A percentile compares a stretch with the other conserved stretches of the same genome.
phyloP scores from a whole-genome alignment of 2,888 invertebrate species.

The Osmoderma eremita region DNA sequence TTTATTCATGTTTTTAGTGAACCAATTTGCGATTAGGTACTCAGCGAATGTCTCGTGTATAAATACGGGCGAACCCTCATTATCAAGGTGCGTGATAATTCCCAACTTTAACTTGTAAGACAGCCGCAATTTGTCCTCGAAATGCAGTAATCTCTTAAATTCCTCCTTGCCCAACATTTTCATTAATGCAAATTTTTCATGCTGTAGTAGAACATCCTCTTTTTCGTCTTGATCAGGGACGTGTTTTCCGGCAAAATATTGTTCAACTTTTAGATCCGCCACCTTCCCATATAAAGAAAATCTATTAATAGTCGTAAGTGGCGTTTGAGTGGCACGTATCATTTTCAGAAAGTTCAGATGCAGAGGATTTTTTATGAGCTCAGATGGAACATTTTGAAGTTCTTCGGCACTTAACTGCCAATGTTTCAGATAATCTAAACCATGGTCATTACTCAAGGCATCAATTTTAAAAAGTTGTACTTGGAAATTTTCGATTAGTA shows the following conservation, averaged over 20 bases:
- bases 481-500: neutral
- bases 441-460: neutral
- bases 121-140: neutral
- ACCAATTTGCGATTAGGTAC: neutral
- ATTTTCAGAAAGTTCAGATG: neutral
- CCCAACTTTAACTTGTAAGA: neutral
- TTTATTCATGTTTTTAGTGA: neutral
- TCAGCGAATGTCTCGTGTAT: constrained; percentile 2
- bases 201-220: no score
- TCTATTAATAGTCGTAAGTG: neutral
- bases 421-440: neutral
- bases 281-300: neutral
- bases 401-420: neutral
- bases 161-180: neutral
- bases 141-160: neutral
- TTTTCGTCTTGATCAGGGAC: no score
- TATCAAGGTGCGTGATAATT: neutral
- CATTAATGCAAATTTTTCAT: neutral
- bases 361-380: neutral
- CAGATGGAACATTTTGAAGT: neutral
- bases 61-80: neutral
- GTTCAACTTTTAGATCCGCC: neutral
- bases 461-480: neutral
- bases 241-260: neutral
- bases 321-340: no score